Base-by-base conservation (phyloP, 2,888 invertebrate genomes). In the Hirtodrosophila confusa region DNA sequence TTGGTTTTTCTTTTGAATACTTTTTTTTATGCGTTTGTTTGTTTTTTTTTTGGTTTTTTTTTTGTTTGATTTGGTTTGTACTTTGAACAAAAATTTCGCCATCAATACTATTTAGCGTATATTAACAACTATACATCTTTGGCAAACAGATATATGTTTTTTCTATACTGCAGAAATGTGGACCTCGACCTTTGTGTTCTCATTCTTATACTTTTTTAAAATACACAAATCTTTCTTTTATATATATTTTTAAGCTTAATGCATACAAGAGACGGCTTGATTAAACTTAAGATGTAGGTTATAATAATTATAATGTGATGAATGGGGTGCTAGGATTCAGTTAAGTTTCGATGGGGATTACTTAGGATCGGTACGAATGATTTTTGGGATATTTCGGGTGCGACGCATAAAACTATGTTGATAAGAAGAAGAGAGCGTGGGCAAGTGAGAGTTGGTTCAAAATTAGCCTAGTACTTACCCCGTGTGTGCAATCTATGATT, bases 21-120 rank as follows among this genome's bases (percentile, higher is more conserved):
- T 37, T 55, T 39, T 41, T 48, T 54, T 31, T 29, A 24, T 17
- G 17, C 17, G 10, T 50, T 17, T 31, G 31, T 12, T 51, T 27
- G 17, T 33, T 62, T 23, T 11, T 43, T 60, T 37, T 54, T 74
- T n/a, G 9, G 29, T 53, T 29, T 51, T 23, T 58, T 71, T 65
- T 48, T 40, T 55, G 51, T 49, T 55, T 55, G 43, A 65, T 71
- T 72, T 56, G 48, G 62, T 83, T 84, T 84, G 85, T 75, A 82
- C 80, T 80, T 87, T 90, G 89, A 90, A 90, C 90, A 91, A 91
- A 91, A 91, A 91, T 91, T 88, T 90, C 89, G 89, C 88, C 90
- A 90, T 90, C 89, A 89, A 89, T 89, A 84, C 80, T 88, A 84
- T 82, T 86, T 87, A 88, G 86, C 86, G 88, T 85, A 84, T 87